Conservation (phyloP, 2,888 invertebrate genomes). For the Limenitis camilla region DNA sequence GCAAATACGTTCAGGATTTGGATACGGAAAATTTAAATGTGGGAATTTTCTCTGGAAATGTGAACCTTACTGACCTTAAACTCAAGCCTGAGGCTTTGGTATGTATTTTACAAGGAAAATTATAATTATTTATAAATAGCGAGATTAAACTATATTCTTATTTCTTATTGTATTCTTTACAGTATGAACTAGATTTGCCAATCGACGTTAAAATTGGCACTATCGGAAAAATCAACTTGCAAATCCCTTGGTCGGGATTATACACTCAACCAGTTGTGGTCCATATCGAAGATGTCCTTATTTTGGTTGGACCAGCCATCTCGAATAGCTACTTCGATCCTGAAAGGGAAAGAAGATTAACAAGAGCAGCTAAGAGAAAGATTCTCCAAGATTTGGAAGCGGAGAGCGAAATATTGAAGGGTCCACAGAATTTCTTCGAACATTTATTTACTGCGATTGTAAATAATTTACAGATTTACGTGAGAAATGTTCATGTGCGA, state of each 20-base stretch:
- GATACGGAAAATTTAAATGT: slow-evolving; percentile 89
- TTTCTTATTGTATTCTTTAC: slow-evolving; percentile 36
- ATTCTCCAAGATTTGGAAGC: slow-evolving; percentile 80
- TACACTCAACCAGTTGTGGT: slow-evolving; percentile 83
- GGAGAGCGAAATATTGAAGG: slow-evolving; percentile 73
- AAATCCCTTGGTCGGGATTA: slow-evolving; percentile 86
- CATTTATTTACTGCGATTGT: slow-evolving; percentile 83
- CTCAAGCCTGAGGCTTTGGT: slow-evolving; percentile 88
- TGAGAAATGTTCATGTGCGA: slow-evolving; percentile 85
- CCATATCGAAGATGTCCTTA: slow-evolving; percentile 83
- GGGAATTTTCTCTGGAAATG: slow-evolving; percentile 87
- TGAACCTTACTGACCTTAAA: slow-evolving; percentile 84
- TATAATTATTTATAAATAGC: no score
- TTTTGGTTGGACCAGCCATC: slow-evolving; percentile 84
- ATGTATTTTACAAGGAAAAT: slow-evolving; percentile 36
- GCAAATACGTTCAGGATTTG: slow-evolving; percentile 87
- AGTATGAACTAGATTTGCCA: slow-evolving; percentile 87
- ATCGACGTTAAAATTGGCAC: slow-evolving; percentile 88
- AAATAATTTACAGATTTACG: slow-evolving; percentile 85
- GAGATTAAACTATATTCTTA: no score
- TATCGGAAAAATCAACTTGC: slow-evolving; percentile 81
- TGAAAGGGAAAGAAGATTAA: slow-evolving; percentile 81
- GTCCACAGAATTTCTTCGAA: slow-evolving; percentile 80
- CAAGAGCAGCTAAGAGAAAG: slow-evolving; percentile 82
- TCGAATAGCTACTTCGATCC: slow-evolving; percentile 80